Evolutionary conservation across 2,797 vertebrate species (phyloP), one percentile per base, ranked within the genome.

Genomic region (Enteromius argenteus): DNA sequence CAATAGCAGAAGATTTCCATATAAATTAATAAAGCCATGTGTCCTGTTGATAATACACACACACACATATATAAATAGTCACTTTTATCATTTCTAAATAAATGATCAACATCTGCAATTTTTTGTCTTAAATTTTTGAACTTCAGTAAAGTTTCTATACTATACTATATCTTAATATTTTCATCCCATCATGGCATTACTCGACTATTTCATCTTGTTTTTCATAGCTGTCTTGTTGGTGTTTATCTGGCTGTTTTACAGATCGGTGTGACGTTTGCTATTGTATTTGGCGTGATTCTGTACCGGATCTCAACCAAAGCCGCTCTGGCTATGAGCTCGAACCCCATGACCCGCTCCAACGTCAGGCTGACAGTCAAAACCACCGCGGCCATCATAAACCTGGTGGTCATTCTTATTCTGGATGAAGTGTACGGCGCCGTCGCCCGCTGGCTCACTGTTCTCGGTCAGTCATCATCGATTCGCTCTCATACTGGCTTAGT

Each of bases 331-430:
- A 97, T 99, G 96, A 99, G 97, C 88, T 93, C 97, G 21, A 97
- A 96, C 13, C 96, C 96, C 0, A 94, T 94, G 0, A 97, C 97
- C n/a, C 94, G 97, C 49, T 97, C 96, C 49, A 96, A 97, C 0
- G 96, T 97, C 0, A 94, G 97, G 0, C 95, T 98, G 87, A 99
- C 97, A 0, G 98, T 99, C 75, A 99, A 97, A 0, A 97, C 98
- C 86, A 99, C 98, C 0, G 98, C 98, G 0, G 98, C 98, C 88
- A 98, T 99, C 88, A 98, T 99, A 89, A 99, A 99, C 91, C 92
- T 99, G 83, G 97, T 99, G 81, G 96, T 99, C 86, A 99, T 99
- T 91, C 97, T 99, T 87, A 97, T 99, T 71, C 92, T 99, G 91
- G 98, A 99, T 2, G 98, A 99, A 90, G 96, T 99, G 0, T 99